A percentile compares a stretch with the other conserved stretches of the same genome.
phyloP scores from a whole-genome alignment of 2,888 invertebrate genomes.

The Notocelia uddmanniana region DNA sequence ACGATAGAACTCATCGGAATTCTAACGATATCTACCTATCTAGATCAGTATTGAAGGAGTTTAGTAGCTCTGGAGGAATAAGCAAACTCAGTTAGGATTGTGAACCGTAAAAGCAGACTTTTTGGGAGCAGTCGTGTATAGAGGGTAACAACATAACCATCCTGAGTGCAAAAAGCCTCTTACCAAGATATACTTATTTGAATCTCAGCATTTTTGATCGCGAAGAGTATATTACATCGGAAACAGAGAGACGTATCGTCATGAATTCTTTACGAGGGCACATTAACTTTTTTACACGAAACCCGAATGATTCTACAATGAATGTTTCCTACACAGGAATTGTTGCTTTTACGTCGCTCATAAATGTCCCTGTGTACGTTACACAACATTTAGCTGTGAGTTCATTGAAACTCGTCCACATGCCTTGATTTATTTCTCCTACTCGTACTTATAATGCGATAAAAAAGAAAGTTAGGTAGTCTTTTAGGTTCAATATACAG shows the following conservation, averaged over 20 bases:
- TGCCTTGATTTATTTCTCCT: neutral
- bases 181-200: neutral
- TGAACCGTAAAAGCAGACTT: neutral
- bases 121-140: no score
- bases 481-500: no score
- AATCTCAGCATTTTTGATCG: neutral
- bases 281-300: conserved; percentile 29
- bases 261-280: conserved; percentile 34
- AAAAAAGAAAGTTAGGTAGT: no score
- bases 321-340: conserved; percentile 6
- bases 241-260: conserved; percentile 4
- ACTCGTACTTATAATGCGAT: no score
- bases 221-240: neutral
- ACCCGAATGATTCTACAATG: conserved; percentile 9
- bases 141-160: no score
- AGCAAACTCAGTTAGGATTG: neutral
- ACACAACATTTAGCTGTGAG: neutral
- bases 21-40: no score
- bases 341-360: conserved; percentile 23
- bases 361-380: conserved; percentile 16
- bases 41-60: neutral
- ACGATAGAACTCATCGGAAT: no score
- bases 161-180: neutral
- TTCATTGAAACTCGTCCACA: neutral
- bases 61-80: neutral